Base-by-base conservation (phyloP, 2,888 invertebrate species). In the Monochamus alternatus region DNA sequence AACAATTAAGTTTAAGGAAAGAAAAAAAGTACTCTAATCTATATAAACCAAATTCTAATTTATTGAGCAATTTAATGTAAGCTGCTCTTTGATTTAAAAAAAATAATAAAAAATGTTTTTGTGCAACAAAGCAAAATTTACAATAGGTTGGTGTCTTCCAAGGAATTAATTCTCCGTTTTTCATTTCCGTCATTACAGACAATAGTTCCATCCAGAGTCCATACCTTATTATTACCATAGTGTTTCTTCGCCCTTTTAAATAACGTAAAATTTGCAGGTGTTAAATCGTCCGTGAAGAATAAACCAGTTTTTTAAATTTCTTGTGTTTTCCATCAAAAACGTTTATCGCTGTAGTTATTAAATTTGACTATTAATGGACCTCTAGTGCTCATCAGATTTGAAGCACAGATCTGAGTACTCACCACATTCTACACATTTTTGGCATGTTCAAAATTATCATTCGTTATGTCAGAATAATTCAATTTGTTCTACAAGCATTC, bases 151-250 rank as follows among this genome's bases (percentile, higher is more conserved):
- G 32, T 31, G 31, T 60, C 60, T 32, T 60, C 60, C 30, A 60
- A 4, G 32, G 3, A 3, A 12, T 10, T 12, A 43, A 63, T n/a
- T 63, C 44, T 63, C 9, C 22, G 14, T 14, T 63, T 43, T 43
- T 22, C 63, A 43, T 43, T 63, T 43, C 63, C 63, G 43, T 63
- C 22, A 44, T 43, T 22, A 38, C 63, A 63, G 7, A 63, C 8
- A 43, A 63, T 8, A 43, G 38, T 14, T 22, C 38, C 14, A n/a
- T 43, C 43, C 7, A 63, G 10, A 1, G 63, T 63, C 44, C 63
- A 63, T 43, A n/a, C 63, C 14, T 63, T 63, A 63, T 63, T 44
- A n/a, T 63, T 43, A 3, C 63, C 63, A 63, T 63, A 63, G 2
- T 9, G n/a, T n/a, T 63, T 44, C 44, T 43, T 38, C 9, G 63